Evolutionary conservation across 1,140 invertebrate genomes (phyloP), one percentile per base, ranked within the genome.

Genomic region (fruit fly (Drosophila melanogaster)): DNA sequence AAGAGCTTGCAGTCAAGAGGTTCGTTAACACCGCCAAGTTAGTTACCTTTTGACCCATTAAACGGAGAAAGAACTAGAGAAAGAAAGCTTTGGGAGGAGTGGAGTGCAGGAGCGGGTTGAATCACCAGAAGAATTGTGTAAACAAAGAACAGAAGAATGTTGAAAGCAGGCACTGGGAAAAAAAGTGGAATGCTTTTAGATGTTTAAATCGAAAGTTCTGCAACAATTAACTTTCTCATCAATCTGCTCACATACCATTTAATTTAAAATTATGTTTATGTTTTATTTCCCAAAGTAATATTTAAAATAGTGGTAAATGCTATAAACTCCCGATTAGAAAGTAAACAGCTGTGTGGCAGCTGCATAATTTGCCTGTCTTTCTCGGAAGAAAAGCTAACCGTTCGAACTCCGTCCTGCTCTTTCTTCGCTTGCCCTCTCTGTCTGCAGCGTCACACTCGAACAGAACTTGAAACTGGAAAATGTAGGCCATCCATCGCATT

Each of bases 381-480:
- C 35, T 30, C n/a, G 4, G 26, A 17, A 40, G 53, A 58, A 75
- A 66, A 76, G 47, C 53, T 58, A 58, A 53, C 15, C n/a, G 26
- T 19, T 38, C 15, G 38, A 24, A 19, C 51, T 22, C 24, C 7
- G 24, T 7, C 12, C 11, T 10, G 26, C 26, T 33, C 7, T 11
- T 4, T 35, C 5, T 22, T 10, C 30, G 46, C 26, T 35, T 24
- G 19, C 8, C 22, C 24, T 26, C 47, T 24, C 26, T 8, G 26
- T 38, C 43, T 56, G 35, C 50, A 12, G 37, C 10, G 1, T 37
- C 30, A 35, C 8, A 8, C 26, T 30, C 8, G 8, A 3, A 35
- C 35, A 64, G 54, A 66, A 76, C 53, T 58, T 51, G 71, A 76
- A 73, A 72, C 12, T 24, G 44, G 35, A 55, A 66, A 60, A 72